Conservation (phyloP, 2,797 vertebrate species). For the Eospalax fontanierii region DNA sequence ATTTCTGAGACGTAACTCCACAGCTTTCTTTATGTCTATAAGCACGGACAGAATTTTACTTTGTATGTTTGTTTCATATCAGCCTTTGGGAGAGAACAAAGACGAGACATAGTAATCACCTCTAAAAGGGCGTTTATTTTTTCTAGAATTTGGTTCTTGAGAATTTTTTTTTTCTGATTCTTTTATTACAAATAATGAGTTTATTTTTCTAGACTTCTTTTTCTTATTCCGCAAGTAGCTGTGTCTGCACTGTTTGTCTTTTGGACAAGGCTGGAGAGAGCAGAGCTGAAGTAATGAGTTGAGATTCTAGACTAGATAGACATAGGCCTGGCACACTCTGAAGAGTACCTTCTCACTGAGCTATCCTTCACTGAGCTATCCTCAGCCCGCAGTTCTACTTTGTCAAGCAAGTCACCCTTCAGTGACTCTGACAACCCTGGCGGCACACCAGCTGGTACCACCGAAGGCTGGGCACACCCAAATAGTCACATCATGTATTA, state of each 20-base stretch:
- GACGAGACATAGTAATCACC: conserved; percentile 22
- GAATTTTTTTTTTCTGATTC: conserved; percentile 32
- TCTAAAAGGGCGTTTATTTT: conserved; percentile 55
- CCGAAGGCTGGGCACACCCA: neutral
- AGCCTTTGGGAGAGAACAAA: conserved; percentile 61
- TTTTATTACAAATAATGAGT: neutral
- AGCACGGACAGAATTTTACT: conserved; percentile 61
- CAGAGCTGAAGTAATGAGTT: neutral
- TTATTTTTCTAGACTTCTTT: neutral
- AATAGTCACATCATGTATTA: neutral
- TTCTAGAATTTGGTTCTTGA: conserved; percentile 32
- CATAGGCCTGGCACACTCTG: neutral
- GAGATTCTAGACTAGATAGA: neutral
- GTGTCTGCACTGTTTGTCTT: neutral
- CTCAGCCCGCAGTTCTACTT: neutral
- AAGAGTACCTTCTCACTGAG: neutral
- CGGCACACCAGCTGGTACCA: neutral
- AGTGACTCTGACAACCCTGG: neutral
- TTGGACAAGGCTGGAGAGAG: neutral
- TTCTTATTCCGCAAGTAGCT: neutral
- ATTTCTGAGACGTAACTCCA: conserved; percentile 59
- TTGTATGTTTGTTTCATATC: conserved; percentile 50
- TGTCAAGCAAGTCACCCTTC: neutral
- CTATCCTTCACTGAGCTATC: no score
- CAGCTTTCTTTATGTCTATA: conserved; percentile 73